phyloP scores from a whole-genome alignment of 2,797 vertebrate species.

The Syngnathus rostellatus region DNA sequence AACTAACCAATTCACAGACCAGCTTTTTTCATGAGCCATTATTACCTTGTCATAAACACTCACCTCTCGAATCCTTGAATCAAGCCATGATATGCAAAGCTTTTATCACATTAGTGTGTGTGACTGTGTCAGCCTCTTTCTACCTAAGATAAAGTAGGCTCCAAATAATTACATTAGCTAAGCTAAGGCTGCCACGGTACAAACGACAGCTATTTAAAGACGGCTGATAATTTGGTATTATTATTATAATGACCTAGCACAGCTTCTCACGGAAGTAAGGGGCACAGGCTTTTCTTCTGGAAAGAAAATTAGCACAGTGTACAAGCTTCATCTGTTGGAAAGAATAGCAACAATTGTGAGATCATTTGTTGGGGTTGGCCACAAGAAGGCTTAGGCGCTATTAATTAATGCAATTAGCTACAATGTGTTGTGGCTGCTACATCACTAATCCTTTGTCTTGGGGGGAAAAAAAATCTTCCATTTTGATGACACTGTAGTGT shows the following conservation, averaged over 20 bases:
- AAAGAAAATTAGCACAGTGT: slow-evolving; percentile 19
- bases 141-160: slow-evolving; percentile 92
- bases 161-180: slow-evolving; percentile 83
- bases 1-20: slow-evolving; percentile 99
- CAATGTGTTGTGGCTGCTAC: neutral
- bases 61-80: slow-evolving; percentile 86
- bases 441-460: neutral
- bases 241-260: slow-evolving; percentile 76
- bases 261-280: slow-evolving; percentile 44
- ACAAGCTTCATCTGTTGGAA: neutral
- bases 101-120: slow-evolving; percentile 98
- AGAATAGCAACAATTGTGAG: neutral
- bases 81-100: slow-evolving; percentile 84
- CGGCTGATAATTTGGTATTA: slow-evolving; percentile 69
- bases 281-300: slow-evolving; percentile 41
- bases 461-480: neutral
- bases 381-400: neutral
- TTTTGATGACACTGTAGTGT: neutral
- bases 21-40: slow-evolving; percentile 90
- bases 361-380: neutral
- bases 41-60: slow-evolving; percentile 99
- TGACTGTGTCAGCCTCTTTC: slow-evolving; percentile 93
- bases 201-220: slow-evolving; percentile 72
- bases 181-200: slow-evolving; percentile 58
- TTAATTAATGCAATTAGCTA: neutral